Evolutionary conservation across 2,797 vertebrate genomes (phyloP), one percentile per base, ranked within the genome.

Genomic region (Alcedo quadribrachys): DNA sequence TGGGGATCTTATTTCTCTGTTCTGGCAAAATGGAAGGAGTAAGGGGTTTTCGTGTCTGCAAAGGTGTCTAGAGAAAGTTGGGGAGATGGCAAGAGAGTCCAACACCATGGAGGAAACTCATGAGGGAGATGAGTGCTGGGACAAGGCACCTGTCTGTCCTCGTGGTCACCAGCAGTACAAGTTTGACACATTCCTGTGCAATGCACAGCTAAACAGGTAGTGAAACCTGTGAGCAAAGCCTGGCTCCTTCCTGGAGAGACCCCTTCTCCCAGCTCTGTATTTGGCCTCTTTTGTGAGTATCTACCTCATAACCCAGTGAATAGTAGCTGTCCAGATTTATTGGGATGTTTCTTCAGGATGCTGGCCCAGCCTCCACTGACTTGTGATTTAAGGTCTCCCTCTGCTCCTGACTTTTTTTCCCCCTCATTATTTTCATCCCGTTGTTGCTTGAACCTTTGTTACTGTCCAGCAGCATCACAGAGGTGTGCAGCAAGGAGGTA

Each of bases 61-160:
- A 11, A 6, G 27, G 18, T n/a, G 8, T 55, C 33, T 85, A 42
- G 11, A 74, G n/a, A 33, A 32, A 11, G 70, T 45, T 28, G 8
- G 61, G 37, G 25, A 54, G 35, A 12, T 65, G 25, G 35, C 17
- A 35, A 32, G 50, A 57, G 25, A 28, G 51, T 50, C 22, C 0
- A 0, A 19, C 18, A 20, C 28, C 8, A 2, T 12, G 12, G 33
- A 65, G 40, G 46, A 61, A n/a, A 45, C 28, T 50, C 2, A 1
- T 8, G 35, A 65, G 13, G 62, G 28, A 55, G 21, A 6, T 15
- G 63, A 61, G 53, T 69, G 35, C 25, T 74, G 68, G 53, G 42
- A 43, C 16, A 11, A 30, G 57, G 30, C n/a, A 33, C 50, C 55
- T 55, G 40, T 32, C 77, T 75, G 68, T 51, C n/a, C 40, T 69